These are phyloP conservation scores for Notocelia uddmanniana DNA, from an alignment of 2,888 invertebrate species.

Conservation along the genomic window DNA sequence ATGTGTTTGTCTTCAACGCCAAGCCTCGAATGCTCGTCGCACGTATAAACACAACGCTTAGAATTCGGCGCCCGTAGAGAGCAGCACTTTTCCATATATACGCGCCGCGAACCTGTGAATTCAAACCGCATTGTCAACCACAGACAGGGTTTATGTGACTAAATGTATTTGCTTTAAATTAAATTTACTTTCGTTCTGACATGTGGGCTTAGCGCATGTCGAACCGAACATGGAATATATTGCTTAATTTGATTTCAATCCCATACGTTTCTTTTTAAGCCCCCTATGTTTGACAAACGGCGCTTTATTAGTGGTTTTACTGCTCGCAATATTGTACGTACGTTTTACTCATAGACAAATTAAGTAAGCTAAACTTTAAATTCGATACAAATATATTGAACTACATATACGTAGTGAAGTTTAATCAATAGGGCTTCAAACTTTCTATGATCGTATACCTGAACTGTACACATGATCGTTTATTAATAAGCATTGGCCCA, in stretches of 20 bases:
- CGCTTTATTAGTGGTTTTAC: not conserved
- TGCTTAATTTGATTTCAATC: not conserved
- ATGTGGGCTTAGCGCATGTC: not conserved
- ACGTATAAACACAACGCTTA: conserved; percentile 22
- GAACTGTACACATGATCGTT: not conserved
- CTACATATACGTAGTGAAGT: not conserved
- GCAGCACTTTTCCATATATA: conserved; percentile 28
- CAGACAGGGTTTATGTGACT: not conserved
- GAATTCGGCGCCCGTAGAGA: not conserved
- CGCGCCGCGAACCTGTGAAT: conserved; percentile 23
- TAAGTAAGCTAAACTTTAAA: not conserved
- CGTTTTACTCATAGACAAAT: not conserved
- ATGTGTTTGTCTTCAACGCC: conserved; percentile 18
- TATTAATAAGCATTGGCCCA: not conserved
- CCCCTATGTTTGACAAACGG: not conserved
- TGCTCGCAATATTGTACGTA: not conserved
- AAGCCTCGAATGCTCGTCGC: conserved; percentile 27
- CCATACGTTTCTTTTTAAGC: not conserved
- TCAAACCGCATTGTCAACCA: conserved; percentile 5
- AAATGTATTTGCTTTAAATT: not conserved
- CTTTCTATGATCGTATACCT: not conserved
- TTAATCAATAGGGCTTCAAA: not conserved
- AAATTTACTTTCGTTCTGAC: not conserved
- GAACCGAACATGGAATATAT: not conserved
- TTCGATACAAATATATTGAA: not conserved